A percentile compares a stretch with the other conserved stretches of the same genome.
These are phyloP conservation scores for Drosophila busckii DNA, from an alignment of 1,140 invertebrate genomes.

Conservation along the genomic window DNA sequence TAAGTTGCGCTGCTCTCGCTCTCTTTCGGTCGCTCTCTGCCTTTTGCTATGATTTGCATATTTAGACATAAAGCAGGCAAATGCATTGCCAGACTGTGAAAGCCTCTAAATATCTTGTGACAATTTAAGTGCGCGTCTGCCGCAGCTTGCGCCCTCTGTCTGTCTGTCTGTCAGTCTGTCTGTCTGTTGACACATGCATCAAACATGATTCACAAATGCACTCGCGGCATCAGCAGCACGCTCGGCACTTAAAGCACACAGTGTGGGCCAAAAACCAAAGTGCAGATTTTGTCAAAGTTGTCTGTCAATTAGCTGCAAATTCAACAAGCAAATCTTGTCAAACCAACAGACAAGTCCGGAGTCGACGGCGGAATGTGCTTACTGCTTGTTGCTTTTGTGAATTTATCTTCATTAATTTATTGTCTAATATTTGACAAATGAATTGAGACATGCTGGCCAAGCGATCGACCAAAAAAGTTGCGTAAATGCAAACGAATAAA, in stretches of 20 bases:
- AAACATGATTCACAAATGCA: constrained; percentile 44
- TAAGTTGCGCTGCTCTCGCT: constrained; percentile 12
- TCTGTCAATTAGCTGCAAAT: constrained; percentile 60
- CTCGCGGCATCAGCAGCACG: constrained; percentile 28
- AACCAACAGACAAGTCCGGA: neutral
- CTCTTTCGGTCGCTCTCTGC: constrained; percentile 2
- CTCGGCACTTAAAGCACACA: constrained; percentile 38
- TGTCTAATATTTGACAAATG: too few species aligned
- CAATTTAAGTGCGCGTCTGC: constrained; percentile 52
- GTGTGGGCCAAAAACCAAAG: neutral
- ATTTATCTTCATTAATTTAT: constrained; percentile 33
- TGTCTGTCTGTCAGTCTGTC: constrained; percentile 18
- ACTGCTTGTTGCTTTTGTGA: neutral
- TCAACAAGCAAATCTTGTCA: constrained; percentile 13
- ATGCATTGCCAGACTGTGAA: constrained; percentile 5
- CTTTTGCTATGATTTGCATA: constrained; percentile 37
- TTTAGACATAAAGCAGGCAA: constrained; percentile 38
- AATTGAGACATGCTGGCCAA: too few species aligned
- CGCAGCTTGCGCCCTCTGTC: constrained; percentile 24
- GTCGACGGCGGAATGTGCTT: constrained; percentile 4
- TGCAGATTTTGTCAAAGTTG: constrained; percentile 34
- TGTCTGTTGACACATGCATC: constrained; percentile 47
- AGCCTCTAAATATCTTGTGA: constrained; percentile 30
- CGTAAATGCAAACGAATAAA: constrained; percentile 54
- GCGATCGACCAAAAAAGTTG: too few species aligned